Evolutionary conservation across 2,797 vertebrate species (phyloP).

Genomic region (Anguilla anguilla): DNA sequence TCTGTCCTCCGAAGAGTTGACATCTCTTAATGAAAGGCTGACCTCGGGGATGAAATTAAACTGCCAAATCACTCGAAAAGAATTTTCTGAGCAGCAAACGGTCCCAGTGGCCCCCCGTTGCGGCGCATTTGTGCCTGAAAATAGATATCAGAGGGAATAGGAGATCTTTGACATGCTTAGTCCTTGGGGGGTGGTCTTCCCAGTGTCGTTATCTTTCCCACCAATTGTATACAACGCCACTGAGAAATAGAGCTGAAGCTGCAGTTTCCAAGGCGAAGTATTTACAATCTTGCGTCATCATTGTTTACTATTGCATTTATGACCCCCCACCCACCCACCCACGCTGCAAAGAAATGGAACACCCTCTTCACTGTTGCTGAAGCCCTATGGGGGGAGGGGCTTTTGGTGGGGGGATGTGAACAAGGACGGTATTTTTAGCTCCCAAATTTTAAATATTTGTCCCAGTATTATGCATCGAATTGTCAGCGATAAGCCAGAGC

Average conservation of each 20-base stretch:
- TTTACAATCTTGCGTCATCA: conserved; percentile 2
- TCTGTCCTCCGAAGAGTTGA: not conserved
- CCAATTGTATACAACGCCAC: not conserved
- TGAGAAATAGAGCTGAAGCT: not conserved
- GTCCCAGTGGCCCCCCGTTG: not conserved
- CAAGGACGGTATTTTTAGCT: conserved; percentile 9
- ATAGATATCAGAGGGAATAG: not conserved
- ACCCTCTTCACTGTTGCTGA: not conserved
- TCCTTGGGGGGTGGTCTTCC: not conserved
- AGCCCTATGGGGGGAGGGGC: too few relatives aligned
- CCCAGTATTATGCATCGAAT: not conserved
- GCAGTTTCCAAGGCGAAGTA: not conserved
- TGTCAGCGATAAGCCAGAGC: not conserved
- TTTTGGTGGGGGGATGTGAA: too few relatives aligned
- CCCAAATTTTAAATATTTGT: not conserved
- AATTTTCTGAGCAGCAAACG: not conserved
- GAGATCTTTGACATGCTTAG: not conserved
- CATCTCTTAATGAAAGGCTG: not conserved
- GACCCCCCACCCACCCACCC: not conserved
- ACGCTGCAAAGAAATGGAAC: not conserved
- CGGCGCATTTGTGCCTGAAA: not conserved
- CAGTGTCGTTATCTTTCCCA: conserved; percentile 5
- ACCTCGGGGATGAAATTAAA: not conserved
- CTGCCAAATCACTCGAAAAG: not conserved
- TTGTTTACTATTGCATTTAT: conserved; percentile 10